Conservation (phyloP, 2,797 vertebrate species). For the Ctenopoma kingsleyae region DNA sequence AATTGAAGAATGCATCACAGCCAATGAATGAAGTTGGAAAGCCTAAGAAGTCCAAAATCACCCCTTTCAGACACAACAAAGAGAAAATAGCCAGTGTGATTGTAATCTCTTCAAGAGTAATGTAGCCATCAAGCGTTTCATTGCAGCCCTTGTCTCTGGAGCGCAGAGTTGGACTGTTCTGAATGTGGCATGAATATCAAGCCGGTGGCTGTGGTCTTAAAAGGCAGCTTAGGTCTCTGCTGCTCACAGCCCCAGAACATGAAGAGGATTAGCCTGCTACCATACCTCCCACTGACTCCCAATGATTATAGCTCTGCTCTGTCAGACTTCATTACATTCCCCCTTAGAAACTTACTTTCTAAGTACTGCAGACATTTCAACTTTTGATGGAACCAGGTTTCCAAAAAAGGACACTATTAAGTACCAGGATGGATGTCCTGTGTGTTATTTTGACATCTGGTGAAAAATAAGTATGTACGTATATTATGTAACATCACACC, state of each 20-base stretch:
- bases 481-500: constrained; percentile 9
- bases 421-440: constrained; percentile 38
- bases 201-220: constrained; percentile 74
- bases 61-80: constrained; percentile 60
- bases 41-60: constrained; percentile 49
- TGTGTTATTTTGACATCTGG: constrained; percentile 38
- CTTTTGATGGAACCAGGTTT: constrained; percentile 65
- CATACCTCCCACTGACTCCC: constrained; percentile 79
- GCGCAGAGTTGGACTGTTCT: constrained; percentile 55
- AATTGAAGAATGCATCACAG: constrained; percentile 28
- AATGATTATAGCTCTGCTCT: constrained; percentile 77
- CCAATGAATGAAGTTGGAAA: constrained; percentile 21
- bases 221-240: constrained; percentile 78
- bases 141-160: constrained; percentile 60
- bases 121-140: constrained; percentile 66
- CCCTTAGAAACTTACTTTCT: constrained; percentile 75
- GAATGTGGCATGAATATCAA: constrained; percentile 75
- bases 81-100: constrained; percentile 63
- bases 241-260: constrained; percentile 81
- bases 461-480: constrained; percentile 15
- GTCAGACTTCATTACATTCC: constrained; percentile 81
- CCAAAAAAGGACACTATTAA: constrained; percentile 27
- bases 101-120: constrained; percentile 70
- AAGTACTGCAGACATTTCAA: constrained; percentile 75
- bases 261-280: constrained; percentile 79